Evolutionary conservation across 2,797 vertebrate species (phyloP).

Genomic region (Ctenopoma kingsleyae): DNA sequence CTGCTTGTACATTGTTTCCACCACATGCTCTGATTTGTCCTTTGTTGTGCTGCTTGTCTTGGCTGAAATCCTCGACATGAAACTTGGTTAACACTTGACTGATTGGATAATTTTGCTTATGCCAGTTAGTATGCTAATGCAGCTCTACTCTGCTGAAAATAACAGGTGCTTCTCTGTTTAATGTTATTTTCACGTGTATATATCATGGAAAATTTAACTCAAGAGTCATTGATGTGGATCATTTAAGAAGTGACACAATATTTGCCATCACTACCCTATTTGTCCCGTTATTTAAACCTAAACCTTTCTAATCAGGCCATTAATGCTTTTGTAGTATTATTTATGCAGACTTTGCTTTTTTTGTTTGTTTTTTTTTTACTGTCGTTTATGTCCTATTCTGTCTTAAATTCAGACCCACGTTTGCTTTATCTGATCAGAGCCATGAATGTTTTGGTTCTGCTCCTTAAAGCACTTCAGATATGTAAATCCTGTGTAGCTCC

Average conservation of each 20-base stretch:
- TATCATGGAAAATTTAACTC: constrained; percentile 32
- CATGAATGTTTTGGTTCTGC: constrained; percentile 40
- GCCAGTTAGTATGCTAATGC: constrained; percentile 51
- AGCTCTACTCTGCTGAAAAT: constrained; percentile 60
- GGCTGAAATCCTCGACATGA: constrained; percentile 62
- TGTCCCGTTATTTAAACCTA: constrained; percentile 48
- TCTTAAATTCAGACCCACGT: constrained; percentile 76
- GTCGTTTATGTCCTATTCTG: constrained; percentile 40
- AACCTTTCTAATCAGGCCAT: constrained; percentile 52
- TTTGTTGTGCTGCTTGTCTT: constrained; percentile 76
- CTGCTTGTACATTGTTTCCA: constrained; percentile 50
- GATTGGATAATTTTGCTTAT: constrained; percentile 54
- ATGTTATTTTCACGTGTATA: constrained; percentile 55
- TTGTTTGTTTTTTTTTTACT: no score
- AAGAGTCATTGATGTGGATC: constrained; percentile 30
- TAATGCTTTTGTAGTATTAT: constrained; percentile 68
- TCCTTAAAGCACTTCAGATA: constrained; percentile 48
- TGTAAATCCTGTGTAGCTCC: constrained; percentile 67
- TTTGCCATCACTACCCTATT: constrained; percentile 27
- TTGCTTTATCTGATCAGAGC: constrained; percentile 60
- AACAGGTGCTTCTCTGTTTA: constrained; percentile 69
- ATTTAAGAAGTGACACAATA: constrained; percentile 33
- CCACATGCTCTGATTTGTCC: constrained; percentile 61
- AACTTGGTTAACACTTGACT: constrained; percentile 78
- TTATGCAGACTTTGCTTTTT: constrained; percentile 62